A percentile compares a stretch with the other conserved stretches of the same genome.
Evolutionary conservation across 2,113 vertebrate genomes (phyloP).

Genomic region (Hippolais icterina): DNA sequence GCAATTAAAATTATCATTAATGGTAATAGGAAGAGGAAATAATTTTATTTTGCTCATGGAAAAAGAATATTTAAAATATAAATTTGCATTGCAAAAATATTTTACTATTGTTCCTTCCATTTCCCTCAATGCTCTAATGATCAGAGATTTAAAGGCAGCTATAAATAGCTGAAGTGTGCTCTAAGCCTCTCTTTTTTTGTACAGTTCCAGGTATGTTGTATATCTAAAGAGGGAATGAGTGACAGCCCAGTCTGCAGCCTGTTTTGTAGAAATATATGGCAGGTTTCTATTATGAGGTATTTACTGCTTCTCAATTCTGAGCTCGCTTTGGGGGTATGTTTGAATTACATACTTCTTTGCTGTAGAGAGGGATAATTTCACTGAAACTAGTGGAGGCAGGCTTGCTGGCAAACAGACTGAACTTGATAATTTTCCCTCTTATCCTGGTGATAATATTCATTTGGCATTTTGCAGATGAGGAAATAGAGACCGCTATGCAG

Average conservation of each 20-base stretch:
- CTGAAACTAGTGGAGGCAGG: background rate
- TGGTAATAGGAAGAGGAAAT: background rate
- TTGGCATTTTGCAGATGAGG: slow-evolving; percentile 1
- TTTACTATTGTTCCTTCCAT: background rate
- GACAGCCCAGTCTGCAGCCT: background rate
- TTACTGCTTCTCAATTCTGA: slow-evolving; percentile 12
- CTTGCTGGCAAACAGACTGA: background rate
- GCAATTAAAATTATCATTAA: background rate
- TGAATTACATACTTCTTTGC: background rate
- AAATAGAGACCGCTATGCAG: background rate
- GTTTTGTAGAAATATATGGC: slow-evolving; percentile 11
- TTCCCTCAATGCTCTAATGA: background rate
- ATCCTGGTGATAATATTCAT: background rate
- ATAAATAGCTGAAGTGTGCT: background rate
- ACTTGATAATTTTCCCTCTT: slow-evolving; percentile 15
- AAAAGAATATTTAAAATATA: background rate
- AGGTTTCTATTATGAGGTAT: slow-evolving; percentile 22
- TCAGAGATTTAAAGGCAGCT: background rate
- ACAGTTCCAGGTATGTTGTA: background rate
- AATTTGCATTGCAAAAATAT: slow-evolving; percentile 1
- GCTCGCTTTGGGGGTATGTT: background rate
- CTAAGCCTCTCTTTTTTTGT: background rate
- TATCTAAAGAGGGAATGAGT: slow-evolving; percentile 7
- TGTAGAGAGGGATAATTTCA: slow-evolving; percentile 24
- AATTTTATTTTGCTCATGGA: background rate